phyloP scores from a whole-genome alignment of 2,797 vertebrate genomes.

The Moxostoma hubbsi region DNA sequence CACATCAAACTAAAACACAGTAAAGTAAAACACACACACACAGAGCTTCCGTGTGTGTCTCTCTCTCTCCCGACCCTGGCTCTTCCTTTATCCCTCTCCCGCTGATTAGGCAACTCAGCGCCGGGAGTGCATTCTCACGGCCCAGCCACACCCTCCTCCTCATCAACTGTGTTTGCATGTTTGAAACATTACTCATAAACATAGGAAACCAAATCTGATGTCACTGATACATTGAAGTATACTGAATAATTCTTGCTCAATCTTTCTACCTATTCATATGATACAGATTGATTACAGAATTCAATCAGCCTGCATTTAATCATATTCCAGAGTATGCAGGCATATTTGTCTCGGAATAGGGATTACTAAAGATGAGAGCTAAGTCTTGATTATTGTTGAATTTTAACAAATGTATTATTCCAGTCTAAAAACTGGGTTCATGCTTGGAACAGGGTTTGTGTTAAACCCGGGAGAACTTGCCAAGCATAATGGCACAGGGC shows the following conservation, averaged over 20 bases:
- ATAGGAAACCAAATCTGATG: constrained; percentile 32
- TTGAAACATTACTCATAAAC: constrained; percentile 1
- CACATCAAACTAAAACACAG: too few species aligned
- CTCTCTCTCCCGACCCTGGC: too few species aligned
- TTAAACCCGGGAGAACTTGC: too few species aligned
- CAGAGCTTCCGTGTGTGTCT: too few species aligned
- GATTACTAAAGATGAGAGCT: constrained; percentile 6
- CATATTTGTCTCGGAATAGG: not conserved
- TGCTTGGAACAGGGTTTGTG: constrained; percentile 53
- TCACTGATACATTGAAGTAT: constrained; percentile 10
- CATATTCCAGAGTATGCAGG: not conserved
- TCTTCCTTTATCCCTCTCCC: too few species aligned
- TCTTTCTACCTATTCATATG: constrained; percentile 14
- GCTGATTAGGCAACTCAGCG: too few species aligned
- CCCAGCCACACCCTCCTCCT: too few species aligned
- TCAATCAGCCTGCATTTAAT: not conserved
- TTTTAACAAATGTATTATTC: constrained; percentile 71
- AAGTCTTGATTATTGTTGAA: constrained; percentile 74
- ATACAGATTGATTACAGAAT: not conserved
- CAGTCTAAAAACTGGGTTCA: constrained; percentile 68
- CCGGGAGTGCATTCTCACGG: too few species aligned
- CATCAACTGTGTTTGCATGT: not conserved
- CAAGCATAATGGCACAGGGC: not conserved
- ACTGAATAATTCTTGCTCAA: not conserved
- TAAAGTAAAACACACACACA: too few species aligned